Evolutionary conservation across 2,888 invertebrate species (phyloP), one percentile per base, ranked within the genome.

Genomic region (Pristionchus maxplancki): DNA sequence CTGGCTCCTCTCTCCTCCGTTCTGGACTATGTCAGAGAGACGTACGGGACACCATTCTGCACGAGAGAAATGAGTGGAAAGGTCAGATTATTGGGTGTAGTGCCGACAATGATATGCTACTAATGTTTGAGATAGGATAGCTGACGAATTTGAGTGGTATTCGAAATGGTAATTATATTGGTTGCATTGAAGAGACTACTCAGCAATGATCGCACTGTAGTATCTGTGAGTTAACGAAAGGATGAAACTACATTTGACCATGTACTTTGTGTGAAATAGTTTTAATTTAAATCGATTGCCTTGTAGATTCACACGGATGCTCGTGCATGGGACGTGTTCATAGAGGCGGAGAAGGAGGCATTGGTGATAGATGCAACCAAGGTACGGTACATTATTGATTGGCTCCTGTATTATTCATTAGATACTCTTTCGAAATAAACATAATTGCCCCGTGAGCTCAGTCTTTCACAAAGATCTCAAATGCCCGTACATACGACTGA

Each of bases 1-100:
- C 53, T 85, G n/a, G 85, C 85, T 6, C 64, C 85, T 11, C 62
- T 85, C 62, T 64, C 85, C 15, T 53, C 85, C 3, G 85, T 85
- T n/a, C 85, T 85, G 28, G 85, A 62, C 20, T 37, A 64, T 31
- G 5, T 85, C 5, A 53, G 44, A 17, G 28, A 64, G 31, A 17
- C 40, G 40, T 85, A 85, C 40, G 31, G 2, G 8, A 20, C 11
- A 1, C 64, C 62, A 40, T 85, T 85, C 85, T 85, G 64, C 44
- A 53, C 13, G 6, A 37, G 50, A 31, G 53, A 50, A 13, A 4
- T 17, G 9, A 53, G 20, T 40, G n/a, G 34, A 24, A 83, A 15
- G 82, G 82, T 83, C 37, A 50, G 81, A 9, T 24, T n/a, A n/a
- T n/a, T n/a, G n/a, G n/a, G n/a, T n/a, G n/a, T n/a, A n/a, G n/a